Conservation (phyloP, 2,888 invertebrate genomes). For the Erynnis tages region DNA sequence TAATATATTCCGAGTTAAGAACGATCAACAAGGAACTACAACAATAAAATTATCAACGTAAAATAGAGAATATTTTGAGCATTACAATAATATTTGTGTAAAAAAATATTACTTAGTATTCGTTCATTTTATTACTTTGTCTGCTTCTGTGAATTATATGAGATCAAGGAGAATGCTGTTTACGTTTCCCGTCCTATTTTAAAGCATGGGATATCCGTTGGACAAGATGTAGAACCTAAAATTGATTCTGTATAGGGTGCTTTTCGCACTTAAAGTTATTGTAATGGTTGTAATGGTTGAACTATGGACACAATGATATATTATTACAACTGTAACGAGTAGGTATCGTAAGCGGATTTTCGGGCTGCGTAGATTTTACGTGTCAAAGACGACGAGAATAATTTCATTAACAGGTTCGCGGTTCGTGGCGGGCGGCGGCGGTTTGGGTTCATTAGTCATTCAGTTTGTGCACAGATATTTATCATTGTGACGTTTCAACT, state of each 20-base stretch:
- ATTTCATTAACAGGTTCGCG: slow-evolving; percentile 5
- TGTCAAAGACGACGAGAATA: slow-evolving; percentile 7
- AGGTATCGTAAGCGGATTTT: too few species aligned
- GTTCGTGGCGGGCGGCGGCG: not conserved
- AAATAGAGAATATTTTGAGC: slow-evolving; percentile 77
- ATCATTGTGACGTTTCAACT: slow-evolving; percentile 36
- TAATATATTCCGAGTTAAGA: slow-evolving; percentile 53
- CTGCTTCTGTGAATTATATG: slow-evolving; percentile 45
- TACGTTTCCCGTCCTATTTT: not conserved
- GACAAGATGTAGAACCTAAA: not conserved
- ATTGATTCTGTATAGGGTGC: not conserved
- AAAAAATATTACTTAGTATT: slow-evolving; percentile 76
- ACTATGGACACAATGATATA: too few species aligned
- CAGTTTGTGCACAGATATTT: slow-evolving; percentile 11
- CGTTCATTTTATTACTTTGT: slow-evolving; percentile 50
- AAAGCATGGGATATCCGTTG: not conserved
- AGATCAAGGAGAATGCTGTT: slow-evolving; percentile 9
- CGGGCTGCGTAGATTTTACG: slow-evolving; percentile 22
- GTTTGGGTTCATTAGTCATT: slow-evolving; percentile 6
- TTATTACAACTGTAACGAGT: too few species aligned
- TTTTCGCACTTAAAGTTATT: not conserved
- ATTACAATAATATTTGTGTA: slow-evolving; percentile 71
- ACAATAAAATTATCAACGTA: slow-evolving; percentile 74
- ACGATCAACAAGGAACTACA: slow-evolving; percentile 68
- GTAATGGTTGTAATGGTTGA: too few species aligned